Conservation (phyloP, 2,888 invertebrate species). For the Melolontha melolontha region DNA sequence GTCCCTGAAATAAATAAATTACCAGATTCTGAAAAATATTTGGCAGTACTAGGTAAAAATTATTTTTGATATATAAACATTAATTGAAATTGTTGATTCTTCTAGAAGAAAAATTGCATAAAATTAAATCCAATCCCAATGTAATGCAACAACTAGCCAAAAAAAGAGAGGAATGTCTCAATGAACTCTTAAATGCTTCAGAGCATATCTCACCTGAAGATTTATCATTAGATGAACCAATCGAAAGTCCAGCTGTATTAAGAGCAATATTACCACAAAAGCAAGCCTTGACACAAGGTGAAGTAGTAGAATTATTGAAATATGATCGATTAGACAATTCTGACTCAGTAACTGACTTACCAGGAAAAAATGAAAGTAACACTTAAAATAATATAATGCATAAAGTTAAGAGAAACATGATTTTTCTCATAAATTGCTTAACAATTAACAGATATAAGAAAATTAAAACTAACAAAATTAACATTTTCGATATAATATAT, state of each 20-base stretch:
- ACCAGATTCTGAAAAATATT: constrained; percentile 75
- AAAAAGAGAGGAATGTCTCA: constrained; percentile 68
- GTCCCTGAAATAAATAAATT: constrained; percentile 66
- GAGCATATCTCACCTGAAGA: constrained; percentile 54
- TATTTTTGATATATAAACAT: constrained; percentile 55
- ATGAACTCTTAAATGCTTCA: constrained; percentile 62
- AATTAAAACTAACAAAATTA: too few species aligned
- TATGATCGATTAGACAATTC: constrained; percentile 67
- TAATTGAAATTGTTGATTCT: constrained; percentile 40
- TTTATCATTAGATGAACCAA: constrained; percentile 64
- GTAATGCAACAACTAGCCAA: constrained; percentile 66
- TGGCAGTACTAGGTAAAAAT: constrained; percentile 73
- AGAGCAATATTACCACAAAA: constrained; percentile 67
- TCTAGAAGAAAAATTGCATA: constrained; percentile 66
- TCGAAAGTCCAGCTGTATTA: constrained; percentile 62
- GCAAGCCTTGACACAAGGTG: constrained; percentile 68
- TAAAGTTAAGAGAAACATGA: background rate
- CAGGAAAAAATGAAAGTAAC: constrained; percentile 47
- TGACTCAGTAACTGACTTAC: constrained; percentile 38
- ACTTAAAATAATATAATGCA: constrained; percentile 9
- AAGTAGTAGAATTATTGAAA: constrained; percentile 67
- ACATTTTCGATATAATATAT: too few species aligned
- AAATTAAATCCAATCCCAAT: constrained; percentile 66
- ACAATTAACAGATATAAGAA: background rate
- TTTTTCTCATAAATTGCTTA: background rate